Evolutionary conservation across 2,888 invertebrate species (phyloP).

Genomic region (Rhagonycha lutea): DNA sequence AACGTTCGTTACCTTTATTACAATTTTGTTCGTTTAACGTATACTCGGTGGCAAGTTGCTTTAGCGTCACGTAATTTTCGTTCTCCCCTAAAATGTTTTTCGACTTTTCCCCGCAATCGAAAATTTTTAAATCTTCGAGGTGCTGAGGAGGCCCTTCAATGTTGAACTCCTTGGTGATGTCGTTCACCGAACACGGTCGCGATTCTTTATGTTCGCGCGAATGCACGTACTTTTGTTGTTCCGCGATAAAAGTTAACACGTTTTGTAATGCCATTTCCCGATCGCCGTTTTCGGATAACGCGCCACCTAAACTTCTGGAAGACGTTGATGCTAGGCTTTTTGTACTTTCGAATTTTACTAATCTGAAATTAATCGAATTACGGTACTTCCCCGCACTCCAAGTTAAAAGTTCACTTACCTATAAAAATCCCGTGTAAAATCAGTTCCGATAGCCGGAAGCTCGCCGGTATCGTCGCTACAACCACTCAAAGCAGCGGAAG

Average conservation of each 20-base stretch:
- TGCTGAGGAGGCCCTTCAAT: conserved; percentile 60
- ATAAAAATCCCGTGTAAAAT: conserved; percentile 81
- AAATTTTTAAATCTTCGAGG: conserved; percentile 44
- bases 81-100: conserved; percentile 39
- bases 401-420: conserved; percentile 38
- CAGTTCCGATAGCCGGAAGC: conserved; percentile 69
- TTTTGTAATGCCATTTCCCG: conserved; percentile 73
- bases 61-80: conserved; percentile 54
- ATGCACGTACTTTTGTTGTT: conserved; percentile 73
- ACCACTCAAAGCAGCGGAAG: conserved; percentile 70
- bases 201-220: conserved; percentile 64
- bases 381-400: neutral
- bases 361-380: conserved; percentile 51
- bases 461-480: conserved; percentile 66
- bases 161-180: conserved; percentile 55
- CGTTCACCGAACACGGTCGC: conserved; percentile 58
- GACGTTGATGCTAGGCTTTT: conserved; percentile 78
- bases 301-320: conserved; percentile 66
- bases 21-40: conserved; percentile 44
- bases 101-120: conserved; percentile 38
- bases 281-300: conserved; percentile 62
- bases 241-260: conserved; percentile 75
- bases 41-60: conserved; percentile 51
- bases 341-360: conserved; percentile 81
- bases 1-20: conserved; percentile 10